Evolutionary conservation across 1,140 invertebrate species (phyloP), one percentile per base, ranked within the genome.

Genomic region (Anagrus nilaparvatae): DNA sequence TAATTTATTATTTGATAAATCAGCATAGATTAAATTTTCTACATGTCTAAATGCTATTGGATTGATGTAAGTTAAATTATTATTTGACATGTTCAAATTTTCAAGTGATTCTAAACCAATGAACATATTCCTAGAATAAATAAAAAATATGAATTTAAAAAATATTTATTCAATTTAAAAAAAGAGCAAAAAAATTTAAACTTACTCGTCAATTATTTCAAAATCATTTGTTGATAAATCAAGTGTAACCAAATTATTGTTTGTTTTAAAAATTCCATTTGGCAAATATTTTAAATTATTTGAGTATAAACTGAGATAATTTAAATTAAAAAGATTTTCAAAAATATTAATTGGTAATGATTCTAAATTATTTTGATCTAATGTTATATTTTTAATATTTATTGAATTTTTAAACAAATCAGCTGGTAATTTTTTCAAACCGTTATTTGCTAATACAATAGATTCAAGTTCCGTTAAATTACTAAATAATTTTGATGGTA

Each of bases 361-460:
- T 29, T 45, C 54, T 17, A 83, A 55, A 34, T 65, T 58, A 54
- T 83, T 83, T 23, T 67, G 56, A 28, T 66, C 58, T 20, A 82
- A 51, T 17, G 69, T 70, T 43, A 81, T 63, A 52, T 71, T 75
- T 6, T 59, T 66, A 27, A 82, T 59, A 7, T 55, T 52, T 1
- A 52, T 54, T 0, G 75, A 74, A 42, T 72, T 70, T 34, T 60
- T 65, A 43, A 83, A 71, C 12, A 80, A 53, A 49, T 79, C 68
- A 24, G 69, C 66, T 0, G 78, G 73, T 36, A 82, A 30, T 0
- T 44, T 37, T 35, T 67, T 59, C 2, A 81, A 54, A 13, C 69
- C 66, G 53, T 81, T 81, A 34, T 70, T 60, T 43, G 68, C 70
- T 38, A 81, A 58, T 50, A 77, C 72, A 30, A 81, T 53, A 17